Base-by-base conservation (phyloP, 2,888 invertebrate genomes). In the Megalurothrips usitatus region DNA sequence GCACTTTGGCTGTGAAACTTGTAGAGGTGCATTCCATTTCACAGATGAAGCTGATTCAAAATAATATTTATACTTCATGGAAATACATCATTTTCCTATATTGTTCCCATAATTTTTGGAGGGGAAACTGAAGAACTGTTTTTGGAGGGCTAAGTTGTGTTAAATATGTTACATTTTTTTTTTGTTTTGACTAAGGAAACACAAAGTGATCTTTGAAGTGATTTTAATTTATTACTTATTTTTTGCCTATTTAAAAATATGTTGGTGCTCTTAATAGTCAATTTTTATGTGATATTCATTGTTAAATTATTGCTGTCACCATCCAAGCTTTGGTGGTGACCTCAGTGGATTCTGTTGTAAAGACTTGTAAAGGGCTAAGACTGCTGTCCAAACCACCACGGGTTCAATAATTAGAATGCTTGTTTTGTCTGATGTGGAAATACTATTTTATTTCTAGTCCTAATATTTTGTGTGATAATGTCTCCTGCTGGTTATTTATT, bases 381-480 rank as follows among this genome's bases (percentile, higher is more conserved):
- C 23, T 14, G 58, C 58, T n/a, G 17, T 58, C 58, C 19, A n/a
- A 17, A 58, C 58, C 14, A n/a, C 17, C 17, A 58, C 58, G 58
- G 17, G 58, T 26, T n/a, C 23, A 6, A 26, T 12, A 75, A 10
- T 26, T 75, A 26, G 12, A n/a, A 75, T 9, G 12, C 23, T 75
- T 75, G 23, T 75, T 26, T 23, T 75, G 12, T 12, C 68, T 26
- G 12, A 23, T 75, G 23, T 75, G 26, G 6, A 14, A n/a, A 75
- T 75, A 26, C 68, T 26, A 75, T 75, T 75, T 75, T 75, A 26
- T 75, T 75, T 75, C 68, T 75, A 75, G 68, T 75, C 68, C 26
- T 12, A 75, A 75, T 75, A 26, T 23, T 75, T 75, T 26, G 23
- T 75, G 68, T 75, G 68, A 75, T 75, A 75, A n/a, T 75, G 23